phyloP scores from a whole-genome alignment of 2,888 invertebrate genomes.

The Subacronicta megacephala region DNA sequence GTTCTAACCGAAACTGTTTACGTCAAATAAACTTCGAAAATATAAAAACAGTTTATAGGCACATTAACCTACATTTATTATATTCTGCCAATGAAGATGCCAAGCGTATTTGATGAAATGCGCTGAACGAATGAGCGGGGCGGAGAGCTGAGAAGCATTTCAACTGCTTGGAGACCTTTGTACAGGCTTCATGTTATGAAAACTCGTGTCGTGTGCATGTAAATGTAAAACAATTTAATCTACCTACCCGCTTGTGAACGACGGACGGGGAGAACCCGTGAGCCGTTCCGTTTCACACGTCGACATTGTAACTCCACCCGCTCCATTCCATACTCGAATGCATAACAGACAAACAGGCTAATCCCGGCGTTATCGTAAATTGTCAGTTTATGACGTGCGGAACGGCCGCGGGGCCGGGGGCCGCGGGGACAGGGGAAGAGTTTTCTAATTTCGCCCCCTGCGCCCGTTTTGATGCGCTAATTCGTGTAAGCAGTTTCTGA shows the following conservation, averaged over 20 bases:
- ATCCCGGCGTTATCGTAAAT: conserved; percentile 90
- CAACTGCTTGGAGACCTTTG: conserved; percentile 55
- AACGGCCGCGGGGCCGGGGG: conserved; percentile 78
- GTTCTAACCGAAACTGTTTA: conserved; percentile 37
- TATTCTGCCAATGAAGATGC: conserved; percentile 59
- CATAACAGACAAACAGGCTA: conserved; percentile 89
- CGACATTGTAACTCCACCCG: conserved; percentile 67
- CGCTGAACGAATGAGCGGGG: conserved; percentile 59
- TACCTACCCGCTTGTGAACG: conserved; percentile 52
- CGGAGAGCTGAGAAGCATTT: conserved; percentile 48
- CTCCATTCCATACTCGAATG: conserved; percentile 75
- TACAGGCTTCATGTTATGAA: conserved; percentile 62
- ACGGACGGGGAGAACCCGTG: conserved; percentile 49
- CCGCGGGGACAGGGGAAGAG: conserved; percentile 72
- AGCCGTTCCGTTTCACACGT: conserved; percentile 70
- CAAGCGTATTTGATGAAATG: conserved; percentile 66
- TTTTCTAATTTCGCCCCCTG: conserved; percentile 88
- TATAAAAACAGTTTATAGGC: conserved; percentile 53
- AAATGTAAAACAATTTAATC: conserved; percentile 77
- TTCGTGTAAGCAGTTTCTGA: conserved; percentile 90
- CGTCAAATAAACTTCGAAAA: conserved; percentile 48
- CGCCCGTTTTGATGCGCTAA: conserved; percentile 88
- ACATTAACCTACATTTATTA: conserved; percentile 64
- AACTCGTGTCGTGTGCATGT: conserved; percentile 70
- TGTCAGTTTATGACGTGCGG: conserved; percentile 90